Evolutionary conservation across 2,113 vertebrate species (phyloP).

Genomic region (Garra rufa): DNA sequence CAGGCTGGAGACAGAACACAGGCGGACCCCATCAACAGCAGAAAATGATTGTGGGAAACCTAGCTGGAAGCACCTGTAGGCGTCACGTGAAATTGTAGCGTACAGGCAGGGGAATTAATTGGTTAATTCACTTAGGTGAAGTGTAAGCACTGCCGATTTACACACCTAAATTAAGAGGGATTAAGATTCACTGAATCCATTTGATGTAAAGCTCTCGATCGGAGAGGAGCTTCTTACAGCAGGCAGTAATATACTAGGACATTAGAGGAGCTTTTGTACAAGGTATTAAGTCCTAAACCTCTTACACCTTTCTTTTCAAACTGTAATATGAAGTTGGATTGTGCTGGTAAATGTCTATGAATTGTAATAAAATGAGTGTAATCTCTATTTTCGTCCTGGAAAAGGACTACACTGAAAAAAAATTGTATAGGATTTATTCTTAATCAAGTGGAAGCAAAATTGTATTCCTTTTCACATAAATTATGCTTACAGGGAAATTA

Average conservation of each 20-base stretch:
- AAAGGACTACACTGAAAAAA: too few relatives aligned
- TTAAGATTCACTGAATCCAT: conserved; percentile 53
- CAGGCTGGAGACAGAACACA: conserved; percentile 57
- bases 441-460: too few relatives aligned
- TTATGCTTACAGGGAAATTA: too few relatives aligned
- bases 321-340: conserved; percentile 45
- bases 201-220: conserved; percentile 44
- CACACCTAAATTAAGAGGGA: conserved; percentile 56
- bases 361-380: conserved; percentile 30
- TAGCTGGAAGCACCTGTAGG: not conserved
- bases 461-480: too few relatives aligned
- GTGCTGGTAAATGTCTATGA: conserved; percentile 17
- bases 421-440: too few relatives aligned
- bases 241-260: conserved; percentile 38
- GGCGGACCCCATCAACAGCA: conserved; percentile 47
- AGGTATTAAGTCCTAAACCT: conserved; percentile 53
- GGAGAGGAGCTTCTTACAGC: conserved; percentile 41
- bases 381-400: not conserved
- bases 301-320: conserved; percentile 56
- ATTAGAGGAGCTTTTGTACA: conserved; percentile 45
- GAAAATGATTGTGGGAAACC: conserved; percentile 51
- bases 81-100: not conserved
- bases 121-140: conserved; percentile 41
- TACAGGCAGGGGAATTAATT: conserved; percentile 9
- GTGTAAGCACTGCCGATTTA: conserved; percentile 45